These are phyloP conservation scores for Druceiella hillmani DNA, from an alignment of 2,888 invertebrate species.

Conservation along the genomic window DNA sequence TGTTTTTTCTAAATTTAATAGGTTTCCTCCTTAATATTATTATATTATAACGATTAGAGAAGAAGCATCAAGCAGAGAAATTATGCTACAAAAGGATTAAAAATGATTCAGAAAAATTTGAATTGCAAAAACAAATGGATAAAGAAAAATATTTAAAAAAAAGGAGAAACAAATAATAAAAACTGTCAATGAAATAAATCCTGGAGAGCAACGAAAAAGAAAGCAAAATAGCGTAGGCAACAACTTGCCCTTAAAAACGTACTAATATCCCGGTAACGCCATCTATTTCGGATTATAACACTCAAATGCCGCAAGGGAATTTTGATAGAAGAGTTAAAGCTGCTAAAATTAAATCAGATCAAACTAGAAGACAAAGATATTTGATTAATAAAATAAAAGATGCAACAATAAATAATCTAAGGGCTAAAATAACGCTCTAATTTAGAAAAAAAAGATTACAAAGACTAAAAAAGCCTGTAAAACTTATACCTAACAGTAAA, in stretches of 20 bases:
- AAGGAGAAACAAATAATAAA: no score
- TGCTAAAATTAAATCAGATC: conserved; percentile 17
- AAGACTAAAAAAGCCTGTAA: conserved; percentile 15
- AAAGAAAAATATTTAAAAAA: no score
- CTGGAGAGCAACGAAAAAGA: conserved; percentile 9
- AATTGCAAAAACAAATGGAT: no score
- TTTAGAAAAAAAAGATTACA: conserved; percentile 16
- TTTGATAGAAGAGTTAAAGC: no score
- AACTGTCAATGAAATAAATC: conserved; percentile 9
- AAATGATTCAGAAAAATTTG: no score
- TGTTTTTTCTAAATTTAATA: no score
- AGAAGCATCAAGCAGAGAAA: no score
- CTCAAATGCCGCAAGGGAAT: conserved; percentile 5
- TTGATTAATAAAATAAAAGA: conserved; percentile 15
- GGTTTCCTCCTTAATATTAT: no score
- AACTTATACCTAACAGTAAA: conserved; percentile 19
- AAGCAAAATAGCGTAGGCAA: conserved; percentile 14
- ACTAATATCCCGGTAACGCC: conserved; percentile 11
- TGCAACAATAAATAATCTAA: conserved; percentile 9
- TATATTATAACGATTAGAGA: no score
- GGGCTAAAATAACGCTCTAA: conserved; percentile 12
- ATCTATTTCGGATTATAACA: conserved; percentile 8
- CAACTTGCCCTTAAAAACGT: conserved; percentile 8
- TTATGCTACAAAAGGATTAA: no score
- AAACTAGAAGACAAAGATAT: conserved; percentile 17